These are phyloP conservation scores for Camponotus vicinus DNA, from an alignment of 1,140 invertebrate genomes.

Conservation along the genomic window DNA sequence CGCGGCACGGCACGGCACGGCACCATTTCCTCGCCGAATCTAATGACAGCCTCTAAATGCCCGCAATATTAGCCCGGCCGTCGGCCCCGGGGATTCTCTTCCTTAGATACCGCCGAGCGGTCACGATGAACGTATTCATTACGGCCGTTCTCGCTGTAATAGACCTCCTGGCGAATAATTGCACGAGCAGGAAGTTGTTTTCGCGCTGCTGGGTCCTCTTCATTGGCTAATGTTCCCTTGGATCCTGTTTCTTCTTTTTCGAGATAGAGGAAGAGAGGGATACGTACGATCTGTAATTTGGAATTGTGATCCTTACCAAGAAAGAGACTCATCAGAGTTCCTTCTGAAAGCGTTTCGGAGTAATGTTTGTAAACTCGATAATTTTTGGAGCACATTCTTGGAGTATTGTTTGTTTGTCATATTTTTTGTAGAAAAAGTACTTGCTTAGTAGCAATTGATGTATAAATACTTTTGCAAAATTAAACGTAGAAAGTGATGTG, in stretches of 20 bases:
- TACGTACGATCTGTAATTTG: constrained; percentile 32
- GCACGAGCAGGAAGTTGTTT: constrained; percentile 47
- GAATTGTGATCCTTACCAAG: not conserved
- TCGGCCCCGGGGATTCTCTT: not conserved
- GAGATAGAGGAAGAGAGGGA: not conserved
- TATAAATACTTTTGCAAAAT: not conserved
- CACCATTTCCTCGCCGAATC: constrained; percentile 50
- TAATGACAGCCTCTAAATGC: constrained; percentile 39
- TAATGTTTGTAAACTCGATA: not conserved
- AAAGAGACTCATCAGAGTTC: not conserved
- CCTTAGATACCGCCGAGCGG: constrained; percentile 11
- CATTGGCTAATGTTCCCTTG: not conserved
- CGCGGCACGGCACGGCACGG: constrained; percentile 32
- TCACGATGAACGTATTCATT: constrained; percentile 56
- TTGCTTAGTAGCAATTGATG: not conserved
- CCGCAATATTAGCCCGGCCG: constrained; percentile 35
- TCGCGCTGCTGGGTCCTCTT: constrained; percentile 19
- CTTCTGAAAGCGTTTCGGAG: not conserved
- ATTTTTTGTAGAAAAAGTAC: not conserved
- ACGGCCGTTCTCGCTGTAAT: constrained; percentile 35
- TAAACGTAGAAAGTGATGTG: not conserved
- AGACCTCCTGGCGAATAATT: constrained; percentile 38
- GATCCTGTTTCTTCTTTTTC: not conserved
- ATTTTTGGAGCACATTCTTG: not conserved
- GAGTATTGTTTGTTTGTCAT: not conserved